Conservation (phyloP, 2,888 invertebrate species). For the Eristalis pertinax region DNA sequence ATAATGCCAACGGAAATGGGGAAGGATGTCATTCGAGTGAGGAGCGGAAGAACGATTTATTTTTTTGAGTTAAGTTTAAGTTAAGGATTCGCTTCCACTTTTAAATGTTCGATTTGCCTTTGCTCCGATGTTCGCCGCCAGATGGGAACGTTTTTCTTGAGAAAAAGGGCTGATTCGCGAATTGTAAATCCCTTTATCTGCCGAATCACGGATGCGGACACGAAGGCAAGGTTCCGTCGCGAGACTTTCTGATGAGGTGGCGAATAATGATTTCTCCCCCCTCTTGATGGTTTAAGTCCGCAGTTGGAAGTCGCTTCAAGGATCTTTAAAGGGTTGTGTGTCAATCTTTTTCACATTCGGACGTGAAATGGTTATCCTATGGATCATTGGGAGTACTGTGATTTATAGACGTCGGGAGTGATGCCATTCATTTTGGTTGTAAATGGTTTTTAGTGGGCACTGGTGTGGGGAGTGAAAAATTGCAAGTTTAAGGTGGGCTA, state of each 20-base stretch:
- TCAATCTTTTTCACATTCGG: background rate
- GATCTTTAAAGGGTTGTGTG: background rate
- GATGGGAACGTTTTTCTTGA: background rate
- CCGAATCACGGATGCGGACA: conserved; percentile 27
- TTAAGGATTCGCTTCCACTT: conserved; percentile 50
- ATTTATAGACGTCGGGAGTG: background rate
- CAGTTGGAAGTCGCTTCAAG: background rate
- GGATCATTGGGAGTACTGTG: background rate
- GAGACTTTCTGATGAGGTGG: background rate
- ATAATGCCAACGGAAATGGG: conserved; percentile 51
- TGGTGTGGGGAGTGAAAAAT: too few relatives aligned
- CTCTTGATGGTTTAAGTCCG: too few relatives aligned
- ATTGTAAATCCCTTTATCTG: conserved; percentile 35
- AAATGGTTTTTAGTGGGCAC: too few relatives aligned
- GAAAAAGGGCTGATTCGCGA: conserved; percentile 1
- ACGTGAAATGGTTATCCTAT: background rate
- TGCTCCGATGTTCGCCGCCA: background rate
- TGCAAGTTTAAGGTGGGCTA: too few relatives aligned
- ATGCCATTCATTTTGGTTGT: too few relatives aligned
- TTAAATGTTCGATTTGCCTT: background rate
- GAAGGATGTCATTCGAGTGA: conserved; percentile 37
- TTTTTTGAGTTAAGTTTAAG: conserved; percentile 66
- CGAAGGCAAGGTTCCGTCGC: conserved; percentile 31
- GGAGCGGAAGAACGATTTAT: conserved; percentile 22
- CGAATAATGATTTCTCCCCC: background rate